A percentile compares a stretch with the other conserved stretches of the same genome.
These are phyloP conservation scores for Polietes domitor DNA, from an alignment of 2,888 invertebrate species.

Conservation along the genomic window DNA sequence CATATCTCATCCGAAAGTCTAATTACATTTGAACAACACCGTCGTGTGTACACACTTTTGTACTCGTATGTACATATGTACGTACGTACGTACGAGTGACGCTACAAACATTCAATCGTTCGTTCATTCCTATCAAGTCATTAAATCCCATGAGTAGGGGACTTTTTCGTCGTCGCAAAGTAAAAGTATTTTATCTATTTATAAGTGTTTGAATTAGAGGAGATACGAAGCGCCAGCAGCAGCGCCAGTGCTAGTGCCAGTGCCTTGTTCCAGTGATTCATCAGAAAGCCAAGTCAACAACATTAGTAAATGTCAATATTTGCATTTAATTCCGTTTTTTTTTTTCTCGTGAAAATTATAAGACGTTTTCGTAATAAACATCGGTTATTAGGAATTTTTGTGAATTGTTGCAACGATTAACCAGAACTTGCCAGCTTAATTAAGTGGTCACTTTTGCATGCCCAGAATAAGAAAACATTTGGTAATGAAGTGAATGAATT, in stretches of 20 bases:
- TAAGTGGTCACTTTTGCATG: too few species aligned
- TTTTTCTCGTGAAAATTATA: background rate
- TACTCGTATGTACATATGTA: background rate
- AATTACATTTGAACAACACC: background rate
- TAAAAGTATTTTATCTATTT: background rate
- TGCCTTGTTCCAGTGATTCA: slow-evolving; percentile 2
- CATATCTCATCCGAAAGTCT: background rate
- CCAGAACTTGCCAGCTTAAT: too few species aligned
- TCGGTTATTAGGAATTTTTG: background rate
- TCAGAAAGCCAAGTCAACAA: background rate
- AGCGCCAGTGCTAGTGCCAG: background rate
- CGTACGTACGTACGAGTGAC: background rate
- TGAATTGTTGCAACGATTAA: background rate
- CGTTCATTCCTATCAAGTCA: background rate
- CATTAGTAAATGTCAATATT: background rate
- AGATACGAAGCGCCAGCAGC: background rate
- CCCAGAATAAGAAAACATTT: too few species aligned
- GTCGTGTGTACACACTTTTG: background rate
- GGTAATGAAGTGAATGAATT: too few species aligned
- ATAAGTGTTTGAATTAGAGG: background rate
- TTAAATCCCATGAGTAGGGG: background rate
- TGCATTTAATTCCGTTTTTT: background rate
- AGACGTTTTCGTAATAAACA: background rate
- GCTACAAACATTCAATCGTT: background rate
- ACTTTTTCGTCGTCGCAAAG: background rate